Percentiles rank a stretch among this genome's conserved stretches.
Conservation (phyloP, 2,113 vertebrate genomes). For the Sialia sialis region DNA sequence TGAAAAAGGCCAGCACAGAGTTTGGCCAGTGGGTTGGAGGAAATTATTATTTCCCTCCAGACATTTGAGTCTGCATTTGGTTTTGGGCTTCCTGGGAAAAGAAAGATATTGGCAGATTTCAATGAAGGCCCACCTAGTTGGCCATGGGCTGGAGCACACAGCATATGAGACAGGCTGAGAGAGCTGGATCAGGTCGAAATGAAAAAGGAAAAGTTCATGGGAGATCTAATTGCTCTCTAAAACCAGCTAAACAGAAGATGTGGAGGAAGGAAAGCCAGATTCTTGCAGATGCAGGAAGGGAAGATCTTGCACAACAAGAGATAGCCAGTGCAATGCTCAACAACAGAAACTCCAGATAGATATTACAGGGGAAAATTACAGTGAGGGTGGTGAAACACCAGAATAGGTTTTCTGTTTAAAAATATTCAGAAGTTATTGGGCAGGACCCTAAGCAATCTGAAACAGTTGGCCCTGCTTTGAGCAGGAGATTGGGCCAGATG, state of each 20-base stretch:
- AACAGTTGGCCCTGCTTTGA: background rate
- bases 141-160: background rate
- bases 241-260: background rate
- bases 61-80: background rate
- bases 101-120: background rate
- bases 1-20: background rate
- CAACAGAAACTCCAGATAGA: background rate
- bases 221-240: background rate
- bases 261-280: background rate
- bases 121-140: background rate
- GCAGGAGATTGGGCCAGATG: background rate
- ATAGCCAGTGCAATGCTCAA: background rate
- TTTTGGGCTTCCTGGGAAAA: background rate
- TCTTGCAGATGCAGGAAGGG: background rate
- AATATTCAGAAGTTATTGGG: background rate
- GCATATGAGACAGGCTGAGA: background rate
- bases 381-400: background rate
- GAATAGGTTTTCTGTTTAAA: background rate
- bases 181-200: background rate
- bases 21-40: background rate
- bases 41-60: background rate
- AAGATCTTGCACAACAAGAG: background rate
- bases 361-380: background rate
- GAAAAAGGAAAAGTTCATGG: background rate
- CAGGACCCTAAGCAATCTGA: background rate